These are phyloP conservation scores for Cichladusa arquata DNA, from an alignment of 2,113 vertebrate species.

Conservation along the genomic window DNA sequence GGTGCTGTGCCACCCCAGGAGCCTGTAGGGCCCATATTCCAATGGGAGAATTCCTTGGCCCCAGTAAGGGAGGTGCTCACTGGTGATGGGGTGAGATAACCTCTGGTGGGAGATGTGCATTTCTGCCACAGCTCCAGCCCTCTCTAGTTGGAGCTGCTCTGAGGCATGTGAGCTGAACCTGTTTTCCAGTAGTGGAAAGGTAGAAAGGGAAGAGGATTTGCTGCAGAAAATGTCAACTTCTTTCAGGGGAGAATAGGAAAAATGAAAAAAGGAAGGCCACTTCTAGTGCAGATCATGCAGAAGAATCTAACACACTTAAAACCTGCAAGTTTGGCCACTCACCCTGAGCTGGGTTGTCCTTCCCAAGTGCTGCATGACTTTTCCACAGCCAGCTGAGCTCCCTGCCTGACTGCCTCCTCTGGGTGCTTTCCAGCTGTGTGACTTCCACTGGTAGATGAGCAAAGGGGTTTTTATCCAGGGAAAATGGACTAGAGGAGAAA, in stretches of 20 bases:
- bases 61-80: neutral
- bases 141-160: rapidly evolving
- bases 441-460: neutral
- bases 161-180: neutral
- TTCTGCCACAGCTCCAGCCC: neutral
- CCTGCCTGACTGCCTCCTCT: neutral
- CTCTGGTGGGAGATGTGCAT: neutral
- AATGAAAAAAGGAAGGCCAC: neutral
- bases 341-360: neutral
- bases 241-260: neutral
- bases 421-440: neutral
- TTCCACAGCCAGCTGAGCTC: rapidly evolving
- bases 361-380: neutral
- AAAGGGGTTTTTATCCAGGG: neutral
- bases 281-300: neutral
- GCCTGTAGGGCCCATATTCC: neutral
- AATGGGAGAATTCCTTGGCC: neutral
- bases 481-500: neutral
- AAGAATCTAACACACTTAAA: neutral
- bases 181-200: neutral
- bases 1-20: neutral
- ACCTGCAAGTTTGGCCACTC: neutral
- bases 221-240: neutral
- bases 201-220: neutral
- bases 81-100: neutral